A percentile compares a stretch with the other conserved stretches of the same genome.
These are phyloP conservation scores for Callosobruchus maculatus DNA, from an alignment of 2,888 invertebrate genomes.

Conservation along the genomic window DNA sequence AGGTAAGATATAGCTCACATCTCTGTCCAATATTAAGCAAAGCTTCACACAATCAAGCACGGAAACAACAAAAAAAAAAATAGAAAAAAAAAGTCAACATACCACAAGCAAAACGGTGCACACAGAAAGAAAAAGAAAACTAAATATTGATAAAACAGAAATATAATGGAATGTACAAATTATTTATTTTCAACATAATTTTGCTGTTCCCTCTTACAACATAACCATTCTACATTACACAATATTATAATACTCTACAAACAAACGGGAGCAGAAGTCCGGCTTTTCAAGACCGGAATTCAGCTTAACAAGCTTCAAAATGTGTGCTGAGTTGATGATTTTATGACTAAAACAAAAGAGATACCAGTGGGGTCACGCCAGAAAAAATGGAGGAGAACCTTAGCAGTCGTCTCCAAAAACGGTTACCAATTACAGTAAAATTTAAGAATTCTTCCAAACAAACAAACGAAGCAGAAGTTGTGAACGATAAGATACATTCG, in stretches of 20 bases:
- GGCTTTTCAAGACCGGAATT: constrained; percentile 6
- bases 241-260: constrained; percentile 30
- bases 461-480: too few relatives aligned
- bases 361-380: background rate
- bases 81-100: background rate
- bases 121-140: constrained; percentile 47
- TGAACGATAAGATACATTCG: too few relatives aligned
- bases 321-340: constrained; percentile 21
- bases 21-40: too few relatives aligned
- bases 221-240: constrained; percentile 38
- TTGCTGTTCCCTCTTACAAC: constrained; percentile 59
- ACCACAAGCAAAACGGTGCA: background rate
- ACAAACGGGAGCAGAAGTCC: constrained; percentile 12
- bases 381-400: background rate
- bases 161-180: constrained; percentile 80
- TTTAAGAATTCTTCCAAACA: too few relatives aligned
- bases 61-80: too few relatives aligned
- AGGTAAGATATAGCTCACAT: too few relatives aligned
- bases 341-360: constrained; percentile 18
- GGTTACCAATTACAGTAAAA: too few relatives aligned
- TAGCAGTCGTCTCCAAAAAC: too few relatives aligned
- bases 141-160: constrained; percentile 49
- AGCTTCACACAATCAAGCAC: too few relatives aligned
- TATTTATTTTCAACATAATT: constrained; percentile 58
- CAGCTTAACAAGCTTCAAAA: constrained; percentile 17